Conservation (phyloP, 2,113 vertebrate species). For the Herpetotheres cachinnans region DNA sequence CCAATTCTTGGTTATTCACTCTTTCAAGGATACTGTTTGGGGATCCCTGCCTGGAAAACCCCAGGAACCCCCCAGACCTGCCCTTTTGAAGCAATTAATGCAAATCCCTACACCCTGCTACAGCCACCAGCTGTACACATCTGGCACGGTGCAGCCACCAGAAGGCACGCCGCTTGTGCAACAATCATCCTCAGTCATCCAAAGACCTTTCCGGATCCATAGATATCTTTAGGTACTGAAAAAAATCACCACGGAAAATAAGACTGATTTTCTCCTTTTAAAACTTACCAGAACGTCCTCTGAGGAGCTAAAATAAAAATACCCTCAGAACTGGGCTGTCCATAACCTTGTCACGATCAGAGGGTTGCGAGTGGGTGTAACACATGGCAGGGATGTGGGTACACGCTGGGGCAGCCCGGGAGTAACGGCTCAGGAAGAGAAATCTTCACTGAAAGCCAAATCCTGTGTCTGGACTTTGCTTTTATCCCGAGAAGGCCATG, state of each 20-base stretch:
- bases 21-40: background rate
- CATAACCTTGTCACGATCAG: background rate
- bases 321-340: background rate
- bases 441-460: background rate
- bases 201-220: background rate
- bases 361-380: accelerated
- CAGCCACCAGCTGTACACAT: background rate
- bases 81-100: background rate
- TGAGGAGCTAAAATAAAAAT: background rate
- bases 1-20: background rate
- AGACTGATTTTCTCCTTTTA: background rate
- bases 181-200: background rate
- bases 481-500: background rate
- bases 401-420: background rate
- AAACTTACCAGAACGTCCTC: background rate
- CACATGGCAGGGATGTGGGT: accelerated
- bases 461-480: background rate
- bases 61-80: background rate
- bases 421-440: background rate
- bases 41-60: background rate
- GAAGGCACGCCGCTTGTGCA: accelerated
- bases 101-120: background rate
- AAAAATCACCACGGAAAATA: background rate
- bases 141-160: background rate
- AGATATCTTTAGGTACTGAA: background rate